Percentiles rank a stretch among this genome's conserved stretches.
Evolutionary conservation across 2,797 vertebrate genomes (phyloP).

Genomic region (Gadopsis bispinosus): DNA sequence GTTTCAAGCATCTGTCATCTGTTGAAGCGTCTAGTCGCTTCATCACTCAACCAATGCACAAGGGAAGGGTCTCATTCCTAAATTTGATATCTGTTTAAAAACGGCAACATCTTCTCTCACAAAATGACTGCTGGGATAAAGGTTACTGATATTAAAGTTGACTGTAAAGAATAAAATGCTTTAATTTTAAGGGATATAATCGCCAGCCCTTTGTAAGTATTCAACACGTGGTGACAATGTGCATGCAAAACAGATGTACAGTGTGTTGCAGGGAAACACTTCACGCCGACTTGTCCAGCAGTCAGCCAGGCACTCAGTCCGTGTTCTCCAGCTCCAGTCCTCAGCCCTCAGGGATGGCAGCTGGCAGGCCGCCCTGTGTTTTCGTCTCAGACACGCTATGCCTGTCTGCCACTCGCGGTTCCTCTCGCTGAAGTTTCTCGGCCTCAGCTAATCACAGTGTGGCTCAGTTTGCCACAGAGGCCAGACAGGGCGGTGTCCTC

Average conservation of each 20-base stretch:
- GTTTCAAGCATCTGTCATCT: conserved; percentile 62
- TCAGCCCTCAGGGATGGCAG: conserved; percentile 68
- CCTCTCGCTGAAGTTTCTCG: conserved; percentile 33
- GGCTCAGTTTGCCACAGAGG: conserved; percentile 52
- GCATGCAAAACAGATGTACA: conserved; percentile 56
- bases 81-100: conserved; percentile 49
- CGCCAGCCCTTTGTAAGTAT: conserved; percentile 34
- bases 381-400: conserved; percentile 76
- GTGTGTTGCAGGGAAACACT: conserved; percentile 49
- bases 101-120: conserved; percentile 2
- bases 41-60: conserved; percentile 40
- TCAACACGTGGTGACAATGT: conserved; percentile 49
- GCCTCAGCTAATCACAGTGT: conserved; percentile 55
- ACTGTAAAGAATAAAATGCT: conserved; percentile 16
- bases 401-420: conserved; percentile 64
- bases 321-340: conserved; percentile 58
- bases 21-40: conserved; percentile 37
- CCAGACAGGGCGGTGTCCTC: conserved; percentile 77
- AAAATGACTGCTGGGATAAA: conserved; percentile 27
- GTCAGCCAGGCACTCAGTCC: conserved; percentile 56
- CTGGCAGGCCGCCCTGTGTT: conserved; percentile 78
- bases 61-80: conserved; percentile 42
- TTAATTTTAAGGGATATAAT: conserved; percentile 33
- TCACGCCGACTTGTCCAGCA: conserved; percentile 55
- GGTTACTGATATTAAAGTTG: conserved; percentile 15